phyloP scores from a whole-genome alignment of 2,113 vertebrate genomes.

The Myodes glareolus region DNA sequence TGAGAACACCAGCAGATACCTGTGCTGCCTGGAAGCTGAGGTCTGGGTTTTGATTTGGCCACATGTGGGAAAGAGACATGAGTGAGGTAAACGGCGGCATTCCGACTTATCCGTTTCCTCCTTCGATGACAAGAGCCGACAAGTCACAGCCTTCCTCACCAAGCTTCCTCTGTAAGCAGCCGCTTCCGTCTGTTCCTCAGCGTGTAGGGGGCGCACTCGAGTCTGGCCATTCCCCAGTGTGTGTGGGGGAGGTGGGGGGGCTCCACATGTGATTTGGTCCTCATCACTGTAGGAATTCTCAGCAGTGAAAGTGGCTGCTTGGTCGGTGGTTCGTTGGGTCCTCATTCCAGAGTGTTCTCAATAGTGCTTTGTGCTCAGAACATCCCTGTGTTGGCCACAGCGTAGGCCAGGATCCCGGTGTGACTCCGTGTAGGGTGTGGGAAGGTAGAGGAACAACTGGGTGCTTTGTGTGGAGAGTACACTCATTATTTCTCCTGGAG shows the following conservation, averaged over 20 bases:
- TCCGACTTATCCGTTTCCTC: not conserved
- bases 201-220: rapidly evolving
- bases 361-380: not conserved
- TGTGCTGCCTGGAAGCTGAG: not conserved
- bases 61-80: too few relatives aligned
- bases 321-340: not conserved
- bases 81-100: not conserved
- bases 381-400: not conserved
- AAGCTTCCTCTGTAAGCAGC: too few relatives aligned
- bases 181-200: not conserved
- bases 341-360: not conserved
- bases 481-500: not conserved
- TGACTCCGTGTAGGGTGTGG: not conserved
- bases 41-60: not conserved
- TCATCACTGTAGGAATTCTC: not conserved
- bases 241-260: rapidly evolving
- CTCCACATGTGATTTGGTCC: not conserved
- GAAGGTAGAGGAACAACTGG: not conserved
- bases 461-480: not conserved
- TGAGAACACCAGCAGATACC: not conserved
- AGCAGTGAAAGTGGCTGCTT: not conserved
- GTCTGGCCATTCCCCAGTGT: not conserved
- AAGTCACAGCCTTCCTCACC: not conserved
- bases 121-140: rapidly evolving
- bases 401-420: not conserved